phyloP scores from a whole-genome alignment of 1,140 invertebrate species.

The Steinernema feltiae region DNA sequence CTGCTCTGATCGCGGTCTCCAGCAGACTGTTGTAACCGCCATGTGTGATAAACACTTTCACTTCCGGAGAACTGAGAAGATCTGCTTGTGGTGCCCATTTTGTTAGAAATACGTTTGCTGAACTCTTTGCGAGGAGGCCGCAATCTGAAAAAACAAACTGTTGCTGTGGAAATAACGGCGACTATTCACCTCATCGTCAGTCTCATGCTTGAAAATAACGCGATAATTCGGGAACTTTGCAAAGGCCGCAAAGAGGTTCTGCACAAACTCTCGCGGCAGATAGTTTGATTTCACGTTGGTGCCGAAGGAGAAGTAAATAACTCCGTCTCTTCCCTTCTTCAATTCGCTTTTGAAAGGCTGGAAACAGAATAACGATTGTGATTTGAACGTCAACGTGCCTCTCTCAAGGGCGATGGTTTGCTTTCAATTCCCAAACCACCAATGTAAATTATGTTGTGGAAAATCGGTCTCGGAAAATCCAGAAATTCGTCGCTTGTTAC shows the following conservation, averaged over 20 bases:
- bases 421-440: constrained; percentile 16
- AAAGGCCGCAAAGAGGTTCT: constrained; percentile 6
- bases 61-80: constrained; percentile 32
- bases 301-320: constrained; percentile 32
- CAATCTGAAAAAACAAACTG: background rate
- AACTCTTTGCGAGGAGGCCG: background rate
- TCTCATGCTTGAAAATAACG: constrained; percentile 23
- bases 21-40: constrained; percentile 60
- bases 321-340: constrained; percentile 26
- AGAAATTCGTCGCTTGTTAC: constrained; percentile 21
- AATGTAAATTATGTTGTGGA: constrained; percentile 22
- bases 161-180: constrained; percentile 11
- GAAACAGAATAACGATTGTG: background rate
- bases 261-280: background rate
- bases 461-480: constrained; percentile 22
- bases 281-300: constrained; percentile 26
- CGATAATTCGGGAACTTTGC: constrained; percentile 26
- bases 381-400: background rate
- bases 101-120: constrained; percentile 23
- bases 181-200: constrained; percentile 21
- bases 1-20: constrained; percentile 60
- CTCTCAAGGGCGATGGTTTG: background rate
- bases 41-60: constrained; percentile 59
- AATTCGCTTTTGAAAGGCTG: constrained; percentile 18
- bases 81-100: constrained; percentile 29